Evolutionary conservation across 2,888 invertebrate species (phyloP).

Genomic region (Geophilus truncorum): DNA sequence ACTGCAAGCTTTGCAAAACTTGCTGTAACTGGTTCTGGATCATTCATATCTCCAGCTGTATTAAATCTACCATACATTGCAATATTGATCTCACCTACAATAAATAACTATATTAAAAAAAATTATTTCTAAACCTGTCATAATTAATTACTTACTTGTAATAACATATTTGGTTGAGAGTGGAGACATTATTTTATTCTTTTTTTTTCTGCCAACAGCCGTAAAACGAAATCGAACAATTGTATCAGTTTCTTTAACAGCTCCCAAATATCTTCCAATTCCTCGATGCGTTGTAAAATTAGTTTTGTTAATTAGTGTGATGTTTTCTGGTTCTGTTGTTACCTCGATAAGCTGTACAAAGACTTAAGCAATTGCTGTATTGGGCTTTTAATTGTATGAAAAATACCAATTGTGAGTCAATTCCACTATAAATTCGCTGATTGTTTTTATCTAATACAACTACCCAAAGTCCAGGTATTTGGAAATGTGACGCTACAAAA

Average conservation of each 20-base stretch:
- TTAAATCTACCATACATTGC: not conserved
- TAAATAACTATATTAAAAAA: not conserved
- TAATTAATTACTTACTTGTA: not conserved
- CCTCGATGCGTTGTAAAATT: no score
- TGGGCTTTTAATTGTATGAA: not conserved
- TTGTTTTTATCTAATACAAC: not conserved
- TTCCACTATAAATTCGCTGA: not conserved
- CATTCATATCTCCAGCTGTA: not conserved
- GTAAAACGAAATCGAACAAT: not conserved
- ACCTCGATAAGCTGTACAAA: not conserved
- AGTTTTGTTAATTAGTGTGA: no score
- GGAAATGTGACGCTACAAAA: no score
- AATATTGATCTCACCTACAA: not conserved
- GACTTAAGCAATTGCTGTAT: not conserved
- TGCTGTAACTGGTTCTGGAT: not conserved
- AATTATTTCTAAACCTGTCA: no score
- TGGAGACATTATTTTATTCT: not conserved
- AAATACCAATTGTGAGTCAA: not conserved
- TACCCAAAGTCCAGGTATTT: not conserved
- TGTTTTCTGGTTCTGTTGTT: not conserved
- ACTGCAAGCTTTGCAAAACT: not conserved
- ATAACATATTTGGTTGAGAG: not conserved
- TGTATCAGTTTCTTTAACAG: not conserved
- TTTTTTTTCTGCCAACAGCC: not conserved
- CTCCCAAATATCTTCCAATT: not conserved